Conservation (phyloP, 2,113 vertebrate genomes). For the Pseudorectes ferrugineus region DNA sequence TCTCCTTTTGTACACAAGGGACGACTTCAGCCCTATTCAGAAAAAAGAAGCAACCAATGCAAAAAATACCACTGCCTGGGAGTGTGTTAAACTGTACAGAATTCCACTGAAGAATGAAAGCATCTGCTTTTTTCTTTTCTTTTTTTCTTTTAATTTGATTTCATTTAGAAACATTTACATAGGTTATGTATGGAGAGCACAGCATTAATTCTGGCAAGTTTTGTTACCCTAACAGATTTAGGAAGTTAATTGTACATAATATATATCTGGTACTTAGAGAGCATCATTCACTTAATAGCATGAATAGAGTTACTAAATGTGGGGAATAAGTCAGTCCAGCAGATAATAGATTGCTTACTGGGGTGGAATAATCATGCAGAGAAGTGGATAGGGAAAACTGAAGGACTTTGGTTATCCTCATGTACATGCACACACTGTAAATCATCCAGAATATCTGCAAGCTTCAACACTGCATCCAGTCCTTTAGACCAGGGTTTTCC, state of each 20-base stretch:
- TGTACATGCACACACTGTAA: neutral
- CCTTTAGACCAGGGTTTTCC: neutral
- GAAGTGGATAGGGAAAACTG: neutral
- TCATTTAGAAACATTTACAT: neutral
- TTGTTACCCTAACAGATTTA: neutral
- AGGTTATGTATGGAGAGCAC: neutral
- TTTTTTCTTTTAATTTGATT: neutral
- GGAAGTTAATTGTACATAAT: neutral
- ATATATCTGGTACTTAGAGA: neutral
- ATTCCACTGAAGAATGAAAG: neutral
- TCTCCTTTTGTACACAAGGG: neutral
- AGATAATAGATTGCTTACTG: neutral
- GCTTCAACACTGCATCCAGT: neutral
- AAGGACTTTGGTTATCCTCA: neutral
- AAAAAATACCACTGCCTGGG: neutral
- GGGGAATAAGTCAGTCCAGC: neutral
- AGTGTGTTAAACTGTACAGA: neutral
- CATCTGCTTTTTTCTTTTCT: rapidly evolving
- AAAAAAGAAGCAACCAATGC: neutral
- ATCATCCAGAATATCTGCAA: neutral
- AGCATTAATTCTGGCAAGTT: neutral
- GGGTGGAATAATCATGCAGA: neutral
- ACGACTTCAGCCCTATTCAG: neutral
- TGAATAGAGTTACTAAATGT: neutral
- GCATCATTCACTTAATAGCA: neutral